These are phyloP conservation scores for Stenoptilia bipunctidactyla DNA, from an alignment of 2,888 invertebrate genomes.

Conservation along the genomic window DNA sequence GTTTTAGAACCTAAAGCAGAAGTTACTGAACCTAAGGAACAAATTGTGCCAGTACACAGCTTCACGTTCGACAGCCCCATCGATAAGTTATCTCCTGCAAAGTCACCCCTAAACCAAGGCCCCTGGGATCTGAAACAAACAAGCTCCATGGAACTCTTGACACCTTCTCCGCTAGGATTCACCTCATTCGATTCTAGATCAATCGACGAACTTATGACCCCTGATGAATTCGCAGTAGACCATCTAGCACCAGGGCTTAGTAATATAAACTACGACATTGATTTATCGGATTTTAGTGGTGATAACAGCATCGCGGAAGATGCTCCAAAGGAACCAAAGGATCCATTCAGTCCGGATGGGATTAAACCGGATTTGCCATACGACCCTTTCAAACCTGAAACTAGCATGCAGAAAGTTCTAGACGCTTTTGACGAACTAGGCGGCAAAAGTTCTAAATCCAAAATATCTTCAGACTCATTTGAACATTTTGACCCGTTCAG, in stretches of 20 bases:
- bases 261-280: conserved; percentile 82
- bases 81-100: conserved; percentile 39
- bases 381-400: conserved; percentile 66
- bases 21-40: conserved; percentile 1
- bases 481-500: conserved; percentile 27
- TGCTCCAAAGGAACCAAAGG: conserved; percentile 48
- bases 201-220: conserved; percentile 70
- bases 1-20: conserved; percentile 10
- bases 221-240: conserved; percentile 69
- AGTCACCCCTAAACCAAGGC: conserved; percentile 37
- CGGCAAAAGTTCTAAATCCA: conserved; percentile 28
- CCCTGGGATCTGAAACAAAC: conserved; percentile 49
- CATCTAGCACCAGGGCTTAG: conserved; percentile 73
- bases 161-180: conserved; percentile 70
- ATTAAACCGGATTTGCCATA: conserved; percentile 34
- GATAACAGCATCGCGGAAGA: conserved; percentile 78
- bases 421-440: conserved; percentile 51
- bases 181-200: conserved; percentile 71
- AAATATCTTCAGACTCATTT: conserved; percentile 31
- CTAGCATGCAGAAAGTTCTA: conserved; percentile 27
- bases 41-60: conserved; percentile 26
- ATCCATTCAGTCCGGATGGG: conserved; percentile 70
- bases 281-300: conserved; percentile 79
- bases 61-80: conserved; percentile 42
- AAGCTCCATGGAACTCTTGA: conserved; percentile 64